These are phyloP conservation scores for Andrena camellia DNA, from an alignment of 2,888 invertebrate genomes.

Conservation along the genomic window DNA sequence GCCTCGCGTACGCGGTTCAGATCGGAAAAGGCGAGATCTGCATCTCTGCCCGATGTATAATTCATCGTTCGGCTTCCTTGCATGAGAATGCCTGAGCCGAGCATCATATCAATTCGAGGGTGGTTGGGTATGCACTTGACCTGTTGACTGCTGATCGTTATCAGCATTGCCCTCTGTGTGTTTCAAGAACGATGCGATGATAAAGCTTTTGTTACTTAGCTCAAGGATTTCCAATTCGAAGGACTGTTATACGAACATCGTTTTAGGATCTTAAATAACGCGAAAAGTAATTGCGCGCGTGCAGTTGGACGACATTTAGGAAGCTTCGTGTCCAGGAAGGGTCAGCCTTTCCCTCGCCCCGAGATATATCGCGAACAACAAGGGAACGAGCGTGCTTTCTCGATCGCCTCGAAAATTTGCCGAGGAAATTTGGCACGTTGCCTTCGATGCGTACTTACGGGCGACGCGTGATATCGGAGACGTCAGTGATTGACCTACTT, in stretches of 20 bases:
- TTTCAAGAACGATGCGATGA: too few relatives aligned
- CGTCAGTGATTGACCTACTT: conserved; percentile 67
- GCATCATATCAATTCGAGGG: too few relatives aligned
- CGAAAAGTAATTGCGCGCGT: too few relatives aligned
- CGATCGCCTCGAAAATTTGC: conserved; percentile 29
- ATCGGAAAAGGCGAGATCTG: background rate
- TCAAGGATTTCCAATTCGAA: too few relatives aligned
- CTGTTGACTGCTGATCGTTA: too few relatives aligned
- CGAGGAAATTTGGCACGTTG: conserved; percentile 57
- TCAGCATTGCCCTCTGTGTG: too few relatives aligned
- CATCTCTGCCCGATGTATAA: background rate
- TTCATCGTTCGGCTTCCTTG: background rate
- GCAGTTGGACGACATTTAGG: too few relatives aligned
- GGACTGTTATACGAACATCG: too few relatives aligned
- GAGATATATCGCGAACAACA: background rate
- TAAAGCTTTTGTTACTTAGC: too few relatives aligned
- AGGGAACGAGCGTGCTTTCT: background rate
- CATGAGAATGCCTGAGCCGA: background rate
- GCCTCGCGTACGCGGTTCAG: background rate
- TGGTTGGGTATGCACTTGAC: too few relatives aligned
- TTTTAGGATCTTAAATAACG: too few relatives aligned
- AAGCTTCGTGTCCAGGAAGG: background rate
- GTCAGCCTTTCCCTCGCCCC: background rate
- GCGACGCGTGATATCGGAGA: conserved; percentile 50
- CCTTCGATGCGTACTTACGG: conserved; percentile 52